Percentiles rank a stretch among this genome's conserved stretches.
phyloP scores from a whole-genome alignment of 2,888 invertebrate genomes.

The Oscheius sp. region DNA sequence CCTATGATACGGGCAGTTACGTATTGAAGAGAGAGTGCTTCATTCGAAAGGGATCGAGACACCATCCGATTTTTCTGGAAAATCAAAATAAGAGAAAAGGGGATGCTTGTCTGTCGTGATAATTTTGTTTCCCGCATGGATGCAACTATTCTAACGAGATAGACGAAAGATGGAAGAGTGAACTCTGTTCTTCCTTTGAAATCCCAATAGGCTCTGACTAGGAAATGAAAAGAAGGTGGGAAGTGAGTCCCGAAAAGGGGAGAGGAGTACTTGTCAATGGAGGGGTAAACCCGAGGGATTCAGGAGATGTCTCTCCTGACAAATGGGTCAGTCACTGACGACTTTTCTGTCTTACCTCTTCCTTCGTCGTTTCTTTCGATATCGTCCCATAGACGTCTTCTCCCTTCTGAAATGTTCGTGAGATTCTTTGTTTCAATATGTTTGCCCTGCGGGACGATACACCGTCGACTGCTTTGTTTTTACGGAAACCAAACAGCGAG shows the following conservation, averaged over 20 bases:
- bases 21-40: conserved; percentile 23
- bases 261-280: conserved; percentile 28
- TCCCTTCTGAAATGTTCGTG: conserved; percentile 19
- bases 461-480: not conserved
- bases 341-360: conserved; percentile 15
- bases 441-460: conserved; percentile 11
- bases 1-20: conserved; percentile 28
- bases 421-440: conserved; percentile 16
- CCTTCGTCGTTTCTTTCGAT: conserved; percentile 10
- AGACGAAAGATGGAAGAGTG: not conserved
- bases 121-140: conserved; percentile 22
- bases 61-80: conserved; percentile 24
- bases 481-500: not conserved
- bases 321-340: conserved; percentile 22
- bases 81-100: not conserved
- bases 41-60: conserved; percentile 5
- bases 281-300: conserved; percentile 24
- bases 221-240: not conserved
- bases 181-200: not conserved
- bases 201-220: not conserved
- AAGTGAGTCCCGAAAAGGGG: not conserved
- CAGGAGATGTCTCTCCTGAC: conserved; percentile 8
- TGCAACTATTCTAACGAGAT: not conserved
- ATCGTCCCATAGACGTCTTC: conserved; percentile 10
- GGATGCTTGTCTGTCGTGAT: conserved; percentile 18